Evolutionary conservation across 2,888 invertebrate species (phyloP).

Genomic region (Pyrrhosoma nymphula): DNA sequence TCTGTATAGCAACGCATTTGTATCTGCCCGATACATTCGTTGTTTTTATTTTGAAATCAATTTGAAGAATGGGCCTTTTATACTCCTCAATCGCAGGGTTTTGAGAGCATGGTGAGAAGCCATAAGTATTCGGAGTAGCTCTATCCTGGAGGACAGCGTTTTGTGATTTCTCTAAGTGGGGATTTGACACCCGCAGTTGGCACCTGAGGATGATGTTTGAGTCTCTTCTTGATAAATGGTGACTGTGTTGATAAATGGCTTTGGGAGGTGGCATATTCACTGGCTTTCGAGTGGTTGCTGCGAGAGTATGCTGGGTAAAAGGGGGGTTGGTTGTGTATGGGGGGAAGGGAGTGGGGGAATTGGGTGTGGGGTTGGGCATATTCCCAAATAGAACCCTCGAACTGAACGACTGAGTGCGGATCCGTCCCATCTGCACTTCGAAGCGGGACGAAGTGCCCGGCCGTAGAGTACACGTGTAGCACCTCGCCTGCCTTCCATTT

Average conservation of each 20-base stretch:
- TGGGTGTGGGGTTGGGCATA: neutral
- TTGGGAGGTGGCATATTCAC: neutral
- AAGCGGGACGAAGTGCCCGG: neutral
- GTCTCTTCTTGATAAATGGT: neutral
- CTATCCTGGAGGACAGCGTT: neutral
- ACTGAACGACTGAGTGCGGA: neutral
- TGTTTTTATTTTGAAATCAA: too few relatives aligned
- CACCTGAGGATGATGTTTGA: conserved; percentile 5
- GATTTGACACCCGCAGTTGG: neutral
- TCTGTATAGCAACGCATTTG: too few relatives aligned
- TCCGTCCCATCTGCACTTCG: conserved; percentile 2
- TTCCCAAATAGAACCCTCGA: conserved; percentile 10
- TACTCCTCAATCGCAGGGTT: too few relatives aligned
- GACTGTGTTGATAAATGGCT: conserved; percentile 19
- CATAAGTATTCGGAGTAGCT: neutral
- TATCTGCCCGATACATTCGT: too few relatives aligned
- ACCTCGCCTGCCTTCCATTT: neutral
- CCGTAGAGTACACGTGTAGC: neutral
- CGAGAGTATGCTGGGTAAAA: neutral
- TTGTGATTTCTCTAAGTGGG: neutral
- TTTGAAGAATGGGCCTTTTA: too few relatives aligned
- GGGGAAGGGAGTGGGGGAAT: neutral
- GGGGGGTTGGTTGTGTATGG: neutral
- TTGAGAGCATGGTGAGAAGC: too few relatives aligned
- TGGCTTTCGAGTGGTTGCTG: neutral